Base-by-base conservation (phyloP, 2,888 invertebrate genomes). In the Melanostoma mellinum region DNA sequence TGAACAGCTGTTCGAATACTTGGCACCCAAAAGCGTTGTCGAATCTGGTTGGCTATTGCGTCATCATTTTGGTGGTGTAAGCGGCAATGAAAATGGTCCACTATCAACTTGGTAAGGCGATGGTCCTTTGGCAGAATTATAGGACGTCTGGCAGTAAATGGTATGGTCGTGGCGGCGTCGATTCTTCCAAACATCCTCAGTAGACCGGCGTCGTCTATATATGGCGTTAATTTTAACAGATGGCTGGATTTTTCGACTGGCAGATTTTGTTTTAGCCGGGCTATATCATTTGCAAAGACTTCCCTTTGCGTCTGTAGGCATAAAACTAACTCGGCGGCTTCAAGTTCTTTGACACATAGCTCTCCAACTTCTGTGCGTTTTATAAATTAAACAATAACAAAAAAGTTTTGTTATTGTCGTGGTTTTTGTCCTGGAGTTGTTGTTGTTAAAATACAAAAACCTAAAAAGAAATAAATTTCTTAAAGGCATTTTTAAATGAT, bases 11-110 rank as follows among this genome's bases (percentile, higher is more conserved):
- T n/a, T 5, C 42, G 58, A 2, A 58, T 36, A 8, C 42, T 42
- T 2, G 42, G 40, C 8, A 58, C 58, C 8, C 58, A 58, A 52
- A 42, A 68, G 2, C 6, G 35, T 3, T 44, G 38, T 46, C 53
- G 35, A 1, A 75, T 58, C 9, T 75, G 20, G 6, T 75, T 67
- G 10, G 33, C 30, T 9, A 67, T 42, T 9, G 58, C 58, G 10
- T 74, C 76, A 30, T 52, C 30, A 50, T 63, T 63, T 10, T 50
- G 38, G 33, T 78, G 78, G 3, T 38, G 58, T 6, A 52, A n/a
- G 6, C 48, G 36, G 8, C 44, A 4, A 74, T 79, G 60, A 56
- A 60, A 55, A 40, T 68, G 30, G 6, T 68, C 20, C 3, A 73
- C 58, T 0, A 73, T 73, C 30, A 78, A 6, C 6, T 36, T 40